These are phyloP conservation scores for Triplophysa yarkandensis DNA, from an alignment of 2,797 vertebrate species.

Conservation along the genomic window DNA sequence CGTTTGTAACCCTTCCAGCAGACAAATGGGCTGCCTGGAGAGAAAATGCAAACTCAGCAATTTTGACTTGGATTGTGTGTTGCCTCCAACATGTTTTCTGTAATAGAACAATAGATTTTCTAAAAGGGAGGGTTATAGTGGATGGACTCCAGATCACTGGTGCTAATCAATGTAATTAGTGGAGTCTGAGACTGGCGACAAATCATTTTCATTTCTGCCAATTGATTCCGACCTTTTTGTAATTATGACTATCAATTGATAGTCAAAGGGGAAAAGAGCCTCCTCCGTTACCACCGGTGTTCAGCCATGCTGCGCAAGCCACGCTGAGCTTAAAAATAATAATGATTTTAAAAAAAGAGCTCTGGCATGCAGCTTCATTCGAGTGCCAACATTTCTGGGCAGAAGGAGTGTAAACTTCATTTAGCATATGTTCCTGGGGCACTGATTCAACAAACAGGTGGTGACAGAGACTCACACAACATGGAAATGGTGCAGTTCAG, in stretches of 20 bases:
- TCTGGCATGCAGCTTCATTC: constrained; percentile 47
- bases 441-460: constrained; percentile 71
- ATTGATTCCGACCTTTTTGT: constrained; percentile 71
- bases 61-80: constrained; percentile 61
- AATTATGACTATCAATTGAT: constrained; percentile 75
- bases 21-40: constrained; percentile 48
- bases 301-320: constrained; percentile 57
- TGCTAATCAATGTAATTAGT: constrained; percentile 72
- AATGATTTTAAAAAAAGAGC: constrained; percentile 14
- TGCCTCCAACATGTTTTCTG: constrained; percentile 61
- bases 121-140: constrained; percentile 65
- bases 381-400: constrained; percentile 61
- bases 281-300: constrained; percentile 58
- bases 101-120: constrained; percentile 66
- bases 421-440: constrained; percentile 73
- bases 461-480: constrained; percentile 57
- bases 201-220: constrained; percentile 69
- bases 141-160: constrained; percentile 62
- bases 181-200: constrained; percentile 62
- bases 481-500: constrained; percentile 19
- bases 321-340: constrained; percentile 42
- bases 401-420: constrained; percentile 68
- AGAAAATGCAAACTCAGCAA: constrained; percentile 53
- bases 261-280: constrained; percentile 62
- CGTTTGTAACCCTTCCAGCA: constrained; percentile 4